Base-by-base conservation (phyloP, 1,140 invertebrate genomes). In the Vollenhovia emeryi region DNA sequence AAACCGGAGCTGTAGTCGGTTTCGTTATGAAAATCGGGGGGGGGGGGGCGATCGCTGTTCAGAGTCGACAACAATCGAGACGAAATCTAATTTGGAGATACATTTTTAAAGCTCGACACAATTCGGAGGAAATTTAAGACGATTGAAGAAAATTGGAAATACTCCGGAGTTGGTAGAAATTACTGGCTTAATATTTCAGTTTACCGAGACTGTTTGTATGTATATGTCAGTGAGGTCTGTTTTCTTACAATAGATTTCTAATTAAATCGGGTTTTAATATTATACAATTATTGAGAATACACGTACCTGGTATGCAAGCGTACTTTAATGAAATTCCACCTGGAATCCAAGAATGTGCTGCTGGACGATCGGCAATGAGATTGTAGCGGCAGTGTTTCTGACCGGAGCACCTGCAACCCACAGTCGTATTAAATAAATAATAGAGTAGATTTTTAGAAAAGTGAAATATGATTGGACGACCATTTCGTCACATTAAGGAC, bases 301-400 rank as follows among this genome's bases (percentile, higher is more conserved):
- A 71, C 85, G 90, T 89, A 95, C 94, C 94, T 59, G 94, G 94
- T 71, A 95, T 93, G 43, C 94, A 95, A 8, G 94, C 94, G 82
- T 95, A 95, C 82, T 94, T 95, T 7, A 95, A 52, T 2, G 88
- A 79, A 45, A 95, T 87, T 84, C 93, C 94, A 43, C 93, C 94
- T 48, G 93, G 93, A 68, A 86, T 91, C 94, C 94, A 95, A 50
- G 74, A 68, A 36, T 80, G 30, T 30, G 91, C 87, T 30, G 92
- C 91, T 3, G 94, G 93, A 87, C 94, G 93, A 69, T 95, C 91
- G 8, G 89, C 90, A 9, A 86, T 87, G 24, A 93, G 90, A 40
- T 87, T 92, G 84, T 93, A 94, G 3, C 93, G 93, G 68, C 94
- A 95, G 76, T 95, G 94, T 18, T 94, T 93, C 45, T 90, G 93